Conservation (phyloP, 1,140 invertebrate genomes). For the Geopemphigus sp. region DNA sequence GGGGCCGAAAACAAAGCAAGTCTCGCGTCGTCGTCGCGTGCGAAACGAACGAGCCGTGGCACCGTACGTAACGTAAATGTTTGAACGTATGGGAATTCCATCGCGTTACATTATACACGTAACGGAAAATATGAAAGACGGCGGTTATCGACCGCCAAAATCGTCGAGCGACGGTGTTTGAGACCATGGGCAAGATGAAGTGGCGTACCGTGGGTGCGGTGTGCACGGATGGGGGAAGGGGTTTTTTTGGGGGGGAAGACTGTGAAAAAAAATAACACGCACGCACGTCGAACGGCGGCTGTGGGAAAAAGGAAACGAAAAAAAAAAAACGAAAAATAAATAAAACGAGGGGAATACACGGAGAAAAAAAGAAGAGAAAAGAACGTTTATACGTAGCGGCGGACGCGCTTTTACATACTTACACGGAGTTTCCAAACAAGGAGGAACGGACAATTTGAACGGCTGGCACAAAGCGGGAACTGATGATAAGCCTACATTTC, state of each 20-base stretch:
- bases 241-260: too few species aligned
- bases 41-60: neutral
- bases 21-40: neutral
- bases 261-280: slow-evolving; percentile 8
- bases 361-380: slow-evolving; percentile 1
- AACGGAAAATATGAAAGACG: neutral
- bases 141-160: too few species aligned
- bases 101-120: too few species aligned
- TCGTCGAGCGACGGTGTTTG: too few species aligned
- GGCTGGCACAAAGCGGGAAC: slow-evolving; percentile 48
- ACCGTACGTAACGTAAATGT: neutral
- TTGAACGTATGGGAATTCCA: too few species aligned
- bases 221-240: neutral
- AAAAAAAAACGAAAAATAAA: slow-evolving; percentile 22
- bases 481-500: slow-evolving; percentile 49
- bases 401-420: slow-evolving; percentile 44
- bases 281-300: neutral
- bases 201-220: neutral
- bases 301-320: neutral
- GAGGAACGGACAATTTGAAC: slow-evolving; percentile 49
- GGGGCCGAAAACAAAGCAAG: neutral
- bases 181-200: too few species aligned
- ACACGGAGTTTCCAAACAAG: slow-evolving; percentile 50
- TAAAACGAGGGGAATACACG: neutral
- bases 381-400: slow-evolving; percentile 22